These are phyloP conservation scores for Tautogolabrus adspersus DNA, from an alignment of 2,113 vertebrate genomes.

Conservation along the genomic window DNA sequence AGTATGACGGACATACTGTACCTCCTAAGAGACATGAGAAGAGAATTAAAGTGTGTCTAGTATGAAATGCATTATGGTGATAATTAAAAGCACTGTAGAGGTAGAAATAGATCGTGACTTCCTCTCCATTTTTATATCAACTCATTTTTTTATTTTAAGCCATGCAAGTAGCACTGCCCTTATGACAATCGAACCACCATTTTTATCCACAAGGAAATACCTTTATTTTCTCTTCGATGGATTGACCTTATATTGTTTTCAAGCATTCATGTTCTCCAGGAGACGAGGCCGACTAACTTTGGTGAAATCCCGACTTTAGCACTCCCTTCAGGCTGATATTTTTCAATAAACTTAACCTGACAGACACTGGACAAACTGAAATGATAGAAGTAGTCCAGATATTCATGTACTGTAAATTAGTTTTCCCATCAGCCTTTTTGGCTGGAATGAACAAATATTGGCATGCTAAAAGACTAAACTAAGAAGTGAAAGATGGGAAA, in stretches of 20 bases:
- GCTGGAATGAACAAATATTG: not conserved
- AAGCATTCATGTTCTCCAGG: too few species aligned
- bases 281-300: too few species aligned
- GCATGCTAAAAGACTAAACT: not conserved
- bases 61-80: not conserved
- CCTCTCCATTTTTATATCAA: not conserved
- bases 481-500: not conserved
- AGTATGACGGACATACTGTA: constrained; percentile 1
- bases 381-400: too few species aligned
- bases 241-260: too few species aligned
- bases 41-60: not conserved
- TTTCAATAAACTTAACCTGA: too few species aligned
- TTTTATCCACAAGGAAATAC: not conserved
- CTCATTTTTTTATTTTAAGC: not conserved
- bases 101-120: too few species aligned
- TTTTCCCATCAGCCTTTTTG: too few species aligned
- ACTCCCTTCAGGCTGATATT: too few species aligned
- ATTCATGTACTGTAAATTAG: not conserved
- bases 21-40: constrained; percentile 9
- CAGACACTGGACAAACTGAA: too few species aligned
- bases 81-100: not conserved
- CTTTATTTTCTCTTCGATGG: too few species aligned
- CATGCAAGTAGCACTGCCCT: not conserved
- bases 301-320: too few species aligned
- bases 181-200: not conserved